Percentiles rank a stretch among this genome's conserved stretches.
Conservation (phyloP, 2,888 invertebrate species). For the Sinotaia quadrata region DNA sequence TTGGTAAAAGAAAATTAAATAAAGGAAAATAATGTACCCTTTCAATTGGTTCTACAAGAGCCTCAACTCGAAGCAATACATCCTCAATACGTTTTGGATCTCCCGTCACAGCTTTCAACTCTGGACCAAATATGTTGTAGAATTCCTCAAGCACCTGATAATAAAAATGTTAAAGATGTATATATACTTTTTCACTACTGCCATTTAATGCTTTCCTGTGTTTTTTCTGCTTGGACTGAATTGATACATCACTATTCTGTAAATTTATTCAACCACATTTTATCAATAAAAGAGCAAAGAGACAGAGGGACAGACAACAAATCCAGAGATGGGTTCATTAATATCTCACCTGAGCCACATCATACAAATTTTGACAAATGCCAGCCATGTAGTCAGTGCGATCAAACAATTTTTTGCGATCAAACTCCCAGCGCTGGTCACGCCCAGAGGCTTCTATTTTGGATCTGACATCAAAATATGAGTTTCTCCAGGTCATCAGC, state of each 20-base stretch:
- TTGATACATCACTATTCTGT: too few relatives aligned
- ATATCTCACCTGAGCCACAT: slow-evolving; percentile 81
- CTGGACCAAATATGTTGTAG: slow-evolving; percentile 89
- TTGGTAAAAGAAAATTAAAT: not conserved
- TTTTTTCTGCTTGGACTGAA: too few relatives aligned
- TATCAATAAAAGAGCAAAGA: too few relatives aligned
- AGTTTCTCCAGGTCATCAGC: slow-evolving; percentile 82
- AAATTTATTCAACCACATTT: too few relatives aligned
- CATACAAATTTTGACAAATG: slow-evolving; percentile 85
- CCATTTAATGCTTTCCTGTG: too few relatives aligned
- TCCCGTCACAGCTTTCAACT: slow-evolving; percentile 87
- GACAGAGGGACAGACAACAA: too few relatives aligned
- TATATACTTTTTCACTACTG: too few relatives aligned
- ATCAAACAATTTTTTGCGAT: slow-evolving; percentile 84
- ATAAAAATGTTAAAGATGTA: too few relatives aligned
- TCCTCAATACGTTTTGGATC: slow-evolving; percentile 90
- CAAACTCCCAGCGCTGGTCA: slow-evolving; percentile 92
- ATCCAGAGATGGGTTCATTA: too few relatives aligned
- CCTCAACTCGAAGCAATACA: slow-evolving; percentile 85
- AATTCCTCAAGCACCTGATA: slow-evolving; percentile 87
- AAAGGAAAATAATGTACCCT: slow-evolving; percentile 24
- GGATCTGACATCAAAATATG: slow-evolving; percentile 85
- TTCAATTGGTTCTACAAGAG: slow-evolving; percentile 79
- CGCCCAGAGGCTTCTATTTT: slow-evolving; percentile 89
- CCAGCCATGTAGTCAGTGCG: slow-evolving; percentile 88